Evolutionary conservation across 2,113 vertebrate species (phyloP).

Genomic region (Platycercus adscitus): DNA sequence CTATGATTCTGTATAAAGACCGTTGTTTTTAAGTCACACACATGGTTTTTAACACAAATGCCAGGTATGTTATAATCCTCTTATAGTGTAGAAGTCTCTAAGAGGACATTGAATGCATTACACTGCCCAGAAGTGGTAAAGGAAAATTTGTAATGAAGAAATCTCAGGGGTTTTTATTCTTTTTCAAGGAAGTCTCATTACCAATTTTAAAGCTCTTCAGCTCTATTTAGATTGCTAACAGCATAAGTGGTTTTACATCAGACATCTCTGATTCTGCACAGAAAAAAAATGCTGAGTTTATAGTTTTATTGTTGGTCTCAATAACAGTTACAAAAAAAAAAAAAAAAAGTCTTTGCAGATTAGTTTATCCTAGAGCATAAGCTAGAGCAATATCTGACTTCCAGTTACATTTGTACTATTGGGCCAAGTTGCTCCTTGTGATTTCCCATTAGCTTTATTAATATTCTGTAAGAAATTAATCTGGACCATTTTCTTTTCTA

Average conservation of each 20-base stretch:
- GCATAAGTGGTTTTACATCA: background rate
- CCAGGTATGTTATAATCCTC: background rate
- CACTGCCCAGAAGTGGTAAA: background rate
- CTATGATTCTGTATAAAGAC: background rate
- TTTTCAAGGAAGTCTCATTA: background rate
- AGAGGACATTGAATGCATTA: background rate
- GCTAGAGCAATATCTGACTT: background rate
- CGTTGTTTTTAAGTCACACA: background rate
- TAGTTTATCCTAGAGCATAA: background rate
- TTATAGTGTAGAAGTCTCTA: background rate
- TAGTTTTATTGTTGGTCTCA: background rate
- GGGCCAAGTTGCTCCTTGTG: background rate
- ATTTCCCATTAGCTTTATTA: background rate
- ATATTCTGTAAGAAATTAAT: background rate
- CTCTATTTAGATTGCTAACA: background rate
- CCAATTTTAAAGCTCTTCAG: background rate
- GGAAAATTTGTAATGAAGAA: background rate
- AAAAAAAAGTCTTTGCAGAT: background rate
- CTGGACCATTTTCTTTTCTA: background rate
- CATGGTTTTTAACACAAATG: background rate
- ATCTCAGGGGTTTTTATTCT: accelerated
- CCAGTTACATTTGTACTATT: background rate
- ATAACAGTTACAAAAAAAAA: background rate
- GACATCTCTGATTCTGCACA: background rate
- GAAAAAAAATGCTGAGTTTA: background rate